A percentile compares a stretch with the other conserved stretches of the same genome.
These are phyloP conservation scores for Elysia crispata DNA, from an alignment of 2,888 invertebrate species.

Conservation along the genomic window DNA sequence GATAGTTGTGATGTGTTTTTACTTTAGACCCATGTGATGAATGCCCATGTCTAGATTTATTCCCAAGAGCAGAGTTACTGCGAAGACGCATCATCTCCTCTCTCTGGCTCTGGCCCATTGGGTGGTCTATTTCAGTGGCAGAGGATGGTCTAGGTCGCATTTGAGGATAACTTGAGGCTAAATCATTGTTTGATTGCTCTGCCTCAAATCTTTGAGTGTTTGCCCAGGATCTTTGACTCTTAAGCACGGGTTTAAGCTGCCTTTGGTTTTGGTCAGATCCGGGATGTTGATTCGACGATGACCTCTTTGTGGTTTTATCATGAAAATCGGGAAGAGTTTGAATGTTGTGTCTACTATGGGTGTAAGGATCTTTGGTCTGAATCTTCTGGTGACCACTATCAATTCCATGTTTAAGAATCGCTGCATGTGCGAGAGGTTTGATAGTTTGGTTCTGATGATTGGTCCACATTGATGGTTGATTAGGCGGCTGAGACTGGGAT, in stretches of 20 bases:
- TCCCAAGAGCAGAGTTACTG: slow-evolving; percentile 21
- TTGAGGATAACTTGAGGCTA: neutral
- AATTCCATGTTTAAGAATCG: no score
- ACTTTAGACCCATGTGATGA: neutral
- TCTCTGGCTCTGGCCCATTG: neutral
- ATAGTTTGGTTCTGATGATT: slow-evolving; percentile 5
- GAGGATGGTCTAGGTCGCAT: neutral
- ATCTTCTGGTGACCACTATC: neutral
- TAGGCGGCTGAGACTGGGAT: neutral
- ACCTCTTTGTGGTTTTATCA: neutral
- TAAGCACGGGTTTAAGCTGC: neutral
- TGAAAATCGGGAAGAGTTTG: neutral
- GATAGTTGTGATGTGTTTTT: no score
- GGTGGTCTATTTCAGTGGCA: neutral
- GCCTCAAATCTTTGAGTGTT: neutral
- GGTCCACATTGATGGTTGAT: neutral
- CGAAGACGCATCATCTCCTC: neutral
- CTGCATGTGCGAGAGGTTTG: neutral
- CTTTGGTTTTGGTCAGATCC: neutral
- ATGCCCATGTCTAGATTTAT: neutral
- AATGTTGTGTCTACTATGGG: neutral
- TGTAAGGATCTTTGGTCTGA: neutral
- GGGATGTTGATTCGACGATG: neutral
- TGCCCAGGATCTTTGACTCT: neutral
- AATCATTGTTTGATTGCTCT: neutral